Percentiles rank a stretch among this genome's conserved stretches.
Conservation (phyloP, 2,113 vertebrate genomes). For the Strigops habroptila region DNA sequence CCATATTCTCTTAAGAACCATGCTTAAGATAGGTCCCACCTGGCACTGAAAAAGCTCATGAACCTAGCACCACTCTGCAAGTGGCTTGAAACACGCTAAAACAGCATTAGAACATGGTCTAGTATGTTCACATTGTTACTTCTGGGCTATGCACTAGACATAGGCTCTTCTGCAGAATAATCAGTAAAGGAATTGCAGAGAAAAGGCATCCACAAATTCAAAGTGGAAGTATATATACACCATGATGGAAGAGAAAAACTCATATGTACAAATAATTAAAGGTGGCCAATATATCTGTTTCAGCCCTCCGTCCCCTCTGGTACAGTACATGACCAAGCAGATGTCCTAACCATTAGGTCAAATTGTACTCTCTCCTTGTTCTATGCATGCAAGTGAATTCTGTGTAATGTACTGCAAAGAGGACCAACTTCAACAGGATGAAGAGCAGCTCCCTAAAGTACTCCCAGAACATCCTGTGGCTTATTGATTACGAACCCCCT, state of each 20-base stretch:
- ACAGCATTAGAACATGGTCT: background rate
- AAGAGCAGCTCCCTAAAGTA: constrained; percentile 1
- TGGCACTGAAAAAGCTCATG: background rate
- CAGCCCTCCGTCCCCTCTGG: background rate
- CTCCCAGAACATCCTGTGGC: background rate
- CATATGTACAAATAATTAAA: background rate
- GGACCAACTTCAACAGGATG: background rate
- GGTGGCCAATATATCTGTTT: background rate
- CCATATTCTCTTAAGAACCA: background rate
- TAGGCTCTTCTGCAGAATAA: background rate
- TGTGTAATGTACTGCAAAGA: background rate
- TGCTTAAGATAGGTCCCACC: background rate
- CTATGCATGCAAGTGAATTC: background rate
- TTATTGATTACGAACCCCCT: background rate
- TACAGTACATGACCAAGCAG: background rate
- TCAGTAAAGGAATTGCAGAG: background rate
- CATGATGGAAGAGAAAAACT: background rate
- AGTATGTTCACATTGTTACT: background rate
- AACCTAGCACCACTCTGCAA: background rate
- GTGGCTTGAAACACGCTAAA: background rate
- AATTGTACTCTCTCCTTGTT: background rate
- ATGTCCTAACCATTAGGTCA: background rate
- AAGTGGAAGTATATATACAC: background rate
- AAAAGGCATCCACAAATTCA: background rate
- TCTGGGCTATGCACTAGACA: background rate